Evolutionary conservation across 2,797 vertebrate genomes (phyloP), one percentile per base, ranked within the genome.

Genomic region (Discoglossus pictus): DNA sequence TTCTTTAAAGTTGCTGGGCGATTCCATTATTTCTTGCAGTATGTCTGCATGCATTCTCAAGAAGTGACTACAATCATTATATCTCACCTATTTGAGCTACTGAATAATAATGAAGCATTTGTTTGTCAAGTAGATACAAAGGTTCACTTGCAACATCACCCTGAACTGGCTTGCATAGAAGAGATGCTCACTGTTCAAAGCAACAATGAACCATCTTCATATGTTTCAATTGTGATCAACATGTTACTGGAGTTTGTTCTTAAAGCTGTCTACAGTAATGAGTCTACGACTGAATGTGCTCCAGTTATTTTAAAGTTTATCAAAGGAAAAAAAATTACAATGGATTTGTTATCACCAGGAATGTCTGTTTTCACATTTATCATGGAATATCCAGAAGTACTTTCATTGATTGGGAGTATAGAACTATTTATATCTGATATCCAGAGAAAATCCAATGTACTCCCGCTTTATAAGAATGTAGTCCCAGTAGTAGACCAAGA

Each of bases 1-100:
- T 51, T 78, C 18, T 31, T 80, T 42, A 71, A 76, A 64, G 52
- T 58, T 44, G 0, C 62, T 13, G 63, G n/a, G 1, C 4, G 2
- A 15, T 76, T 62, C 20, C 15, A 18, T 2, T 73, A 72, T 56
- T 61, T 78, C 11, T 18, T 76, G 34, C 4, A 9, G 17, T 70
- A 78, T 8, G 11, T 79, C 17, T 74, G 58, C 13, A 70, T 66
- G 16, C 50, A 58, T 11, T 39, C 78, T 61, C 67, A 74, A 23
- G 74, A 73, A 51, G 74, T 71, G 5, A 79, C 72, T 1, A 60
- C 76, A 16, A 56, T 63, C 11, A 43, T 84, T 38, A 51, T 82
- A 13, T 73, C 76, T 31, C 59, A 78, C 59, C 66, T 83, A 25
- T 70, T 84, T 43, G 62, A 68, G 34, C 44, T 77, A 46, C 21